phyloP scores from a whole-genome alignment of 2,888 invertebrate genomes.

The Thereva unica region DNA sequence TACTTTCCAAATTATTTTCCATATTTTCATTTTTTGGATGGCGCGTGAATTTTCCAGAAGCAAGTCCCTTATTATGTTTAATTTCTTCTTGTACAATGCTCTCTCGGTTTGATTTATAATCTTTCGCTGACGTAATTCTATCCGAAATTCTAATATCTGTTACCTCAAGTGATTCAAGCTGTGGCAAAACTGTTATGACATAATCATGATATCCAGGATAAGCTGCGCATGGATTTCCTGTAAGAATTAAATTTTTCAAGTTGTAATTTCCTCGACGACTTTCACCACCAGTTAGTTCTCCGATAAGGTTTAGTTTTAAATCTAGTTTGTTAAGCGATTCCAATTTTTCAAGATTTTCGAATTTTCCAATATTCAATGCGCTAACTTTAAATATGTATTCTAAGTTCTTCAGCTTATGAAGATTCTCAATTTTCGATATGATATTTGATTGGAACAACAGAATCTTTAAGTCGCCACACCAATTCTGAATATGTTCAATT shows the following conservation, averaged over 20 bases:
- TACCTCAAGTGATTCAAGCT: constrained; percentile 77
- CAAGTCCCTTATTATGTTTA: no score
- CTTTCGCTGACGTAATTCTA: constrained; percentile 70
- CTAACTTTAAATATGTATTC: constrained; percentile 87
- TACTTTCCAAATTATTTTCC: no score
- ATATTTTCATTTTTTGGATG: no score
- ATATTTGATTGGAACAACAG: constrained; percentile 88
- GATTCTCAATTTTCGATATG: constrained; percentile 89
- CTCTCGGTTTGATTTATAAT: constrained; percentile 58
- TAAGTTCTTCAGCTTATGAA: constrained; percentile 81
- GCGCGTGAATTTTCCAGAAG: no score
- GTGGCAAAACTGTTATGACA: constrained; percentile 79
- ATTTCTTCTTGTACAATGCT: constrained; percentile 61
- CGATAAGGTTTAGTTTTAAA: constrained; percentile 91
- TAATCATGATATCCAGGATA: constrained; percentile 84
- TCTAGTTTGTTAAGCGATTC: constrained; percentile 90
- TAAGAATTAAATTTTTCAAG: constrained; percentile 69
- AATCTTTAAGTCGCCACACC: constrained; percentile 88
- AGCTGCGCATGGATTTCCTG: constrained; percentile 89
- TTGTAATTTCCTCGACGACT: constrained; percentile 68
- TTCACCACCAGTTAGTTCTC: constrained; percentile 78
- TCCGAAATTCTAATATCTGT: constrained; percentile 76
- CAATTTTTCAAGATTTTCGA: constrained; percentile 88
- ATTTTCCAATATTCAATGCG: constrained; percentile 88
- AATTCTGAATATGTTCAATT: constrained; percentile 84